These are phyloP conservation scores for Sarcophaga peregrina DNA, from an alignment of 1,140 invertebrate genomes.

Conservation along the genomic window DNA sequence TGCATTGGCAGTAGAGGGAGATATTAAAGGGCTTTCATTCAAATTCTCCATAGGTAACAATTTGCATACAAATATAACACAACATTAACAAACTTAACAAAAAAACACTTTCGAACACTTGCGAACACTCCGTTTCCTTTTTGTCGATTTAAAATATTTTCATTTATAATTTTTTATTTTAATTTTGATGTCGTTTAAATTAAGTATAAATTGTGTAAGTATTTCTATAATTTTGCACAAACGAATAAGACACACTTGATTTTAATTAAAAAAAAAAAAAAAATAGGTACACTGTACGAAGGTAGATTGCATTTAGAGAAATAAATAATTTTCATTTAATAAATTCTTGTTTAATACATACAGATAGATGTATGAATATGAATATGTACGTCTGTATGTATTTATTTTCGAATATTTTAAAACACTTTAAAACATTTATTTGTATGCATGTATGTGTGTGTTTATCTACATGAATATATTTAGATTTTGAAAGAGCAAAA, in stretches of 20 bases:
- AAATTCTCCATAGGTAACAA: conserved; percentile 29
- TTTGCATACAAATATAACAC: conserved; percentile 30
- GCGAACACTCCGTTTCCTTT: not conserved
- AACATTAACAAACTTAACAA: conserved; percentile 1
- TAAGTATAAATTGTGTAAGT: not conserved
- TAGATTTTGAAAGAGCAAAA: conserved; percentile 4
- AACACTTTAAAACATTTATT: conserved; percentile 2
- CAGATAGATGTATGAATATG: not conserved
- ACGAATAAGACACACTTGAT: not conserved
- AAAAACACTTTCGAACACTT: not conserved
- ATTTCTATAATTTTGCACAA: not conserved
- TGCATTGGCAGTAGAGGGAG: not conserved
- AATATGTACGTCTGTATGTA: not conserved
- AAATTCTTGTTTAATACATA: not conserved
- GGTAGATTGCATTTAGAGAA: too few relatives aligned
- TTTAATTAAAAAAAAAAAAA: not conserved
- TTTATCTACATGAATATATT: not conserved
- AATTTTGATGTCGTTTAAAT: not conserved
- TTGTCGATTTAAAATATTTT: not conserved
- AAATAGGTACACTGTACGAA: too few relatives aligned
- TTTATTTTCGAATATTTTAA: not conserved
- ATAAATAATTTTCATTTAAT: too few relatives aligned
- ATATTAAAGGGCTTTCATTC: conserved; percentile 31
- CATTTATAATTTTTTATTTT: not conserved
- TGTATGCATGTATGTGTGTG: not conserved